Evolutionary conservation across 1,140 invertebrate genomes (phyloP).

Genomic region (Steinernema feltiae): DNA sequence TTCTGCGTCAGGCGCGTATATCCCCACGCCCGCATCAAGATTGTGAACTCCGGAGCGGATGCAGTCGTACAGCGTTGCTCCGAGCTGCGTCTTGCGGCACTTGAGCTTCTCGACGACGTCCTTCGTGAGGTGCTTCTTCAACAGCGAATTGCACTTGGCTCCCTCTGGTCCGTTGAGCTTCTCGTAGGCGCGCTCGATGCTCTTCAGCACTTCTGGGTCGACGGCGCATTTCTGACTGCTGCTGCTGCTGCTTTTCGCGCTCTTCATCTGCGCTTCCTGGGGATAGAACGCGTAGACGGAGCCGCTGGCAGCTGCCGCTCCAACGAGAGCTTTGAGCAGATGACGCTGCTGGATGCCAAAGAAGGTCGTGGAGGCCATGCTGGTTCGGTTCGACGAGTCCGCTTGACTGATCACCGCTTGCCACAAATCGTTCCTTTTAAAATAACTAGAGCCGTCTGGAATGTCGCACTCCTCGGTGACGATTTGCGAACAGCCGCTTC

Average conservation of each 20-base stretch:
- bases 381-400: background rate
- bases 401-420: background rate
- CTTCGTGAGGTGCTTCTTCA: slow-evolving; percentile 47
- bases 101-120: slow-evolving; percentile 41
- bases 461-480: background rate
- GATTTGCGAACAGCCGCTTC: background rate
- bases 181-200: slow-evolving; percentile 27
- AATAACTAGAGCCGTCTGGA: background rate
- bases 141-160: slow-evolving; percentile 47
- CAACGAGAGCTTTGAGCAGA: background rate
- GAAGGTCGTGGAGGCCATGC: background rate
- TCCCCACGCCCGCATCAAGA: slow-evolving; percentile 73
- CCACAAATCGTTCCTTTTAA: background rate
- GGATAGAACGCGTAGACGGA: background rate
- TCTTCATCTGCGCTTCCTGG: background rate
- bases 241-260: background rate
- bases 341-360: background rate
- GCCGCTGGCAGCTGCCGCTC: background rate
- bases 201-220: background rate
- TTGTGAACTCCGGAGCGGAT: slow-evolving; percentile 66
- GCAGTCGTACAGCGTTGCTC: slow-evolving; percentile 46
- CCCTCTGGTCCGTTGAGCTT: slow-evolving; percentile 32
- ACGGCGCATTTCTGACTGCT: background rate
- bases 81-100: slow-evolving; percentile 38
- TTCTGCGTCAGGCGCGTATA: slow-evolving; percentile 90